Evolutionary conservation across 2,113 vertebrate genomes (phyloP).

Genomic region (Periophthalmodon schlosseri): DNA sequence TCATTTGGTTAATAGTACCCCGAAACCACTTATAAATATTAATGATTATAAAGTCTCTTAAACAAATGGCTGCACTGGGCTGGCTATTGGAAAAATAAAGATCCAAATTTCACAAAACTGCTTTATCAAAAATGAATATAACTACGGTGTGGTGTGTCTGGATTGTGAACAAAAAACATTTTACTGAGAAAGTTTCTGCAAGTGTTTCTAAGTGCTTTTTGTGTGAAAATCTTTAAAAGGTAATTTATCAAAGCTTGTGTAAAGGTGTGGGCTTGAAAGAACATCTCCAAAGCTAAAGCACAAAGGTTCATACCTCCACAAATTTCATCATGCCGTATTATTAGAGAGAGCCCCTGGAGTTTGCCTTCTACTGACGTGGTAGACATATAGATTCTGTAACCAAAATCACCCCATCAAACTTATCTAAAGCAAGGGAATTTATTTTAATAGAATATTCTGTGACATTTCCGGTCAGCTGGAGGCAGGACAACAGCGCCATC

Average conservation of each 20-base stretch:
- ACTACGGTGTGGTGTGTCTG: background rate
- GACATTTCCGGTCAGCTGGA: too few species aligned
- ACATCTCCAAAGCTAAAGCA: background rate
- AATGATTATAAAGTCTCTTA: background rate
- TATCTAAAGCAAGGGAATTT: background rate
- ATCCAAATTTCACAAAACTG: background rate
- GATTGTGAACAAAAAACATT: background rate
- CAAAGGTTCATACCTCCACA: background rate
- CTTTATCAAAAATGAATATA: background rate
- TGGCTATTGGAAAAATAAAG: background rate
- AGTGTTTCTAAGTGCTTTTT: background rate
- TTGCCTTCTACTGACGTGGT: too few species aligned
- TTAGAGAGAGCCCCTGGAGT: background rate
- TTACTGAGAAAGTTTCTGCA: background rate
- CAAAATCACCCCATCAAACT: background rate
- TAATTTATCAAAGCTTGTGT: background rate
- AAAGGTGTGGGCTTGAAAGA: background rate
- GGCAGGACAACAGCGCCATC: too few species aligned
- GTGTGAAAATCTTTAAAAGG: background rate
- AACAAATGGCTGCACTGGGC: background rate
- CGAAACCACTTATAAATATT: conserved; percentile 4
- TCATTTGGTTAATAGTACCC: conserved; percentile 1
- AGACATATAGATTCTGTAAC: too few species aligned
- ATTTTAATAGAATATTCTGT: too few species aligned
- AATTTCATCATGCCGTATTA: background rate